phyloP scores from a whole-genome alignment of 2,888 invertebrate species.

The Arrhopalites spinosus region DNA sequence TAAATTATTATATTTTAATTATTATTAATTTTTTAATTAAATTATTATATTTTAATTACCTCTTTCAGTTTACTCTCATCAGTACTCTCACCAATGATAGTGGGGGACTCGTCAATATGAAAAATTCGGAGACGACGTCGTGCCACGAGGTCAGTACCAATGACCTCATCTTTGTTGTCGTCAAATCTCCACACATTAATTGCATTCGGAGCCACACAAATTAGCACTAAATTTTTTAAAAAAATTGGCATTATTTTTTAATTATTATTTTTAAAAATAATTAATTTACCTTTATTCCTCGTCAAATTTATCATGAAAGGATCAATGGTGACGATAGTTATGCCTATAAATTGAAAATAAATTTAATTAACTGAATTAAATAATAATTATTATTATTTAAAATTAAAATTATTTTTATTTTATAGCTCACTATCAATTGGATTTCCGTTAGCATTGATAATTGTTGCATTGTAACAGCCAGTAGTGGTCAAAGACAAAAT shows the following conservation, averaged over 20 bases:
- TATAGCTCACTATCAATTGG: slow-evolving; percentile 30
- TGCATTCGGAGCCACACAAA: slow-evolving; percentile 40
- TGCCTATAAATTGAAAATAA: slow-evolving; percentile 71
- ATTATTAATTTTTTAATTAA: too few relatives aligned
- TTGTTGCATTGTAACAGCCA: slow-evolving; percentile 25
- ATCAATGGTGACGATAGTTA: slow-evolving; percentile 37
- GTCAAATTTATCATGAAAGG: slow-evolving; percentile 45
- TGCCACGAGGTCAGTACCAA: slow-evolving; percentile 57
- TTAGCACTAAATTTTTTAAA: slow-evolving; percentile 28
- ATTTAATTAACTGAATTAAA: slow-evolving; percentile 77
- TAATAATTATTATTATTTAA: slow-evolving; percentile 63
- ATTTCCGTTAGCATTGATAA: slow-evolving; percentile 12
- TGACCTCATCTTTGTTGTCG: slow-evolving; percentile 39
- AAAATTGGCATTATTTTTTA: too few relatives aligned
- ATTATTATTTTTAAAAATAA: too few relatives aligned
- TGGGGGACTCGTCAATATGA: slow-evolving; percentile 80
- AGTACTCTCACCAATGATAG: slow-evolving; percentile 71
- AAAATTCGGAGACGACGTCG: slow-evolving; percentile 68
- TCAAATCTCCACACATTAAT: slow-evolving; percentile 44
- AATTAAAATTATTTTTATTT: slow-evolving; percentile 32
- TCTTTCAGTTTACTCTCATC: slow-evolving; percentile 65
- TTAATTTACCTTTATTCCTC: too few relatives aligned
- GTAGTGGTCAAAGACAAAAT: slow-evolving; percentile 21
- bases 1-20: too few relatives aligned
- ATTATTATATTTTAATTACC: too few relatives aligned